These are phyloP conservation scores for Xenopus borealis DNA, from an alignment of 2,113 vertebrate genomes.

Conservation along the genomic window DNA sequence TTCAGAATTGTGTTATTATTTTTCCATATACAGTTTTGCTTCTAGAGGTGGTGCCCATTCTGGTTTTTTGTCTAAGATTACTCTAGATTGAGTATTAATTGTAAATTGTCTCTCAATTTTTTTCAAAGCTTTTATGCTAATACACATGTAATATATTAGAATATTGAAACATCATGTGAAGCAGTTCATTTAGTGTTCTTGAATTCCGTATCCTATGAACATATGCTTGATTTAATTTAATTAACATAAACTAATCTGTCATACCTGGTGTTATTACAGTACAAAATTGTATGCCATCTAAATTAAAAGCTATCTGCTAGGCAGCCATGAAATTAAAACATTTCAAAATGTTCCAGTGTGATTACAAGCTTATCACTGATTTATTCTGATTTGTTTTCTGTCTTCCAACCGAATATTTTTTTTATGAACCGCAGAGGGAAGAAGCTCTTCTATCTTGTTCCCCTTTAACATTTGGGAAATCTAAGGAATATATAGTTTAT, in stretches of 20 bases:
- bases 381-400: background rate
- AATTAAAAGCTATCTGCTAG: conserved; percentile 6
- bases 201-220: background rate
- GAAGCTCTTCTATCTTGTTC: too few species aligned
- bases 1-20: too few species aligned
- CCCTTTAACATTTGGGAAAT: too few species aligned
- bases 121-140: too few species aligned
- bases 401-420: background rate
- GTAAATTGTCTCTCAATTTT: too few species aligned
- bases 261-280: background rate
- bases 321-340: conserved; percentile 13
- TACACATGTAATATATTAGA: too few species aligned
- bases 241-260: background rate
- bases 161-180: background rate
- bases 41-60: too few species aligned
- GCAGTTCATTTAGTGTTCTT: background rate
- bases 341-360: conserved; percentile 4
- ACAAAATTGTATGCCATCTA: background rate
- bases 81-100: too few species aligned
- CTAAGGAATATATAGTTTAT: too few species aligned
- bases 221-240: background rate
- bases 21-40: too few species aligned
- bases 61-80: too few species aligned
- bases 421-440: too few species aligned
- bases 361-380: background rate